A percentile compares a stretch with the other conserved stretches of the same genome.
Conservation (phyloP, 2,113 vertebrate genomes). For the Oplegnathus fasciatus region DNA sequence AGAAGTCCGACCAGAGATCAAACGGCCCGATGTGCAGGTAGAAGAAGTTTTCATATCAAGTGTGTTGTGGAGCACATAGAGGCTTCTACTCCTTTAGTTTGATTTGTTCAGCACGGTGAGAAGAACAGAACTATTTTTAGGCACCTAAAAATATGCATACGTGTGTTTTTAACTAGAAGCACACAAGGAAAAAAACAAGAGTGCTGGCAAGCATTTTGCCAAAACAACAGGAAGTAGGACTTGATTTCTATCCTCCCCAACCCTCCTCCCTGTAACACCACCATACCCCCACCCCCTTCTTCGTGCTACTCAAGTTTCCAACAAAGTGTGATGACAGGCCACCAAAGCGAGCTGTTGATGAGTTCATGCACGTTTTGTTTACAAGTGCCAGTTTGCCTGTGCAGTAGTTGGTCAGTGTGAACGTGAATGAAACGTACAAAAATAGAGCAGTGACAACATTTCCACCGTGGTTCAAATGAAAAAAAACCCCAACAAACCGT, state of each 20-base stretch:
- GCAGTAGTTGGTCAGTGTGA: not conserved
- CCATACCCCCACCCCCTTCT: not conserved
- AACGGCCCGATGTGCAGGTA: slow-evolving; percentile 76
- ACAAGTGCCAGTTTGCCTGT: slow-evolving; percentile 12
- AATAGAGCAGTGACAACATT: slow-evolving; percentile 10
- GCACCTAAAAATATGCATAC: slow-evolving; percentile 19
- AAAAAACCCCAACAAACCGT: not conserved
- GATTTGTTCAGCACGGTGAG: not conserved
- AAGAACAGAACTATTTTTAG: slow-evolving; percentile 18
- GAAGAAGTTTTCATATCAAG: not conserved
- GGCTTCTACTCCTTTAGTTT: not conserved
- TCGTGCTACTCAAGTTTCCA: slow-evolving; percentile 4
- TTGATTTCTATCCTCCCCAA: not conserved
- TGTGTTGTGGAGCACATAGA: not conserved
- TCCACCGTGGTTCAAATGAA: not conserved
- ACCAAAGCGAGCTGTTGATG: not conserved
- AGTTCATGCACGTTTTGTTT: slow-evolving; percentile 12
- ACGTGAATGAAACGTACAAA: not conserved
- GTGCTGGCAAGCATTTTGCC: not conserved
- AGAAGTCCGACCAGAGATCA: slow-evolving; percentile 72
- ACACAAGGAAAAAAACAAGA: not conserved
- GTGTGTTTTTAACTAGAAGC: not conserved
- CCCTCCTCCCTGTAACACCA: not conserved
- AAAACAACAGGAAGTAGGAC: not conserved
- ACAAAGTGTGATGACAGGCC: slow-evolving; percentile 22